Percentiles rank a stretch among this genome's conserved stretches.
Evolutionary conservation across 2,888 invertebrate species (phyloP).

Genomic region (Dinocampus coccinellae): DNA sequence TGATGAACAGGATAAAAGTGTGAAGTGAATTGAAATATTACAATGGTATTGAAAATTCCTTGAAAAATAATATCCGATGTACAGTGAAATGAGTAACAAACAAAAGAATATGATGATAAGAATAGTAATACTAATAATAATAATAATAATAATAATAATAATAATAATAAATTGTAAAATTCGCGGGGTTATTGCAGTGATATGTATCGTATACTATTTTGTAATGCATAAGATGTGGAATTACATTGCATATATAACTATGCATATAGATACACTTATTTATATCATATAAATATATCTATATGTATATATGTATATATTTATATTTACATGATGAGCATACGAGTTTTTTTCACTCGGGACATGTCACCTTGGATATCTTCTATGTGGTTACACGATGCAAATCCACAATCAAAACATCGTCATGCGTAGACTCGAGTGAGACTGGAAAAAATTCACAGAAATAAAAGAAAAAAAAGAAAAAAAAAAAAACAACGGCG

Average conservation of each 20-base stretch:
- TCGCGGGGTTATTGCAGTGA: slow-evolving; percentile 22
- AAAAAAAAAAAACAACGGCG: too few species aligned
- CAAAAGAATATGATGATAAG: background rate
- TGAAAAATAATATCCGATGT: slow-evolving; percentile 30
- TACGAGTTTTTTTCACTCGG: slow-evolving; percentile 17
- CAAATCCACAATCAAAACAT: background rate
- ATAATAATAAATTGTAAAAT: too few species aligned
- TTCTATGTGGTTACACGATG: background rate
- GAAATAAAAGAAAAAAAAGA: background rate
- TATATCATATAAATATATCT: background rate
- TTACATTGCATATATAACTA: slow-evolving; percentile 3
- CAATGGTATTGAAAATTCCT: slow-evolving; percentile 30
- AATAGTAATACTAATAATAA: too few species aligned
- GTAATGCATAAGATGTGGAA: background rate
- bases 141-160: too few species aligned
- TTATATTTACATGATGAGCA: slow-evolving; percentile 5
- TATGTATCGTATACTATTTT: slow-evolving; percentile 12
- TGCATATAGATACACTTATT: background rate
- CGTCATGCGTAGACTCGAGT: background rate
- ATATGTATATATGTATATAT: background rate
- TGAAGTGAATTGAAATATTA: slow-evolving; percentile 33
- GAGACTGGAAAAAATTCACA: background rate
- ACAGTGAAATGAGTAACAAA: background rate
- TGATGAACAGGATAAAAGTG: slow-evolving; percentile 9
- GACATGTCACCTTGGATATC: slow-evolving; percentile 13